A percentile compares a stretch with the other conserved stretches of the same genome.
phyloP scores from a whole-genome alignment of 2,888 invertebrate species.

The Entomobrya multifasciata region DNA sequence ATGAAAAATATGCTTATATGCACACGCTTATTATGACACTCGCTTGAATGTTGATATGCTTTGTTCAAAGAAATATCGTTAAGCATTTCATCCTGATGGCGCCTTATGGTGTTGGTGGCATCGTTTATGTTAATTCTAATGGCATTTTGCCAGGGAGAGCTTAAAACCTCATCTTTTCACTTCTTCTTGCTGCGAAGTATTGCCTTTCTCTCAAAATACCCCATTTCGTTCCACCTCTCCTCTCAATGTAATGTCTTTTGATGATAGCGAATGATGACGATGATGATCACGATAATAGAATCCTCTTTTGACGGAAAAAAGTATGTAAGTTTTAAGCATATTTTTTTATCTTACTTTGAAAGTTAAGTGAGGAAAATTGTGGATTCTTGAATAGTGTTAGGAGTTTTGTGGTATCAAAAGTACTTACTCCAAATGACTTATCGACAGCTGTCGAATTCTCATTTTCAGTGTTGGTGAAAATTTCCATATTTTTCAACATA shows the following conservation, averaged over 20 bases:
- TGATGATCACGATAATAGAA: slow-evolving; percentile 57
- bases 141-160: slow-evolving; percentile 69
- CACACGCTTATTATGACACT: neutral
- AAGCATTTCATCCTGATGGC: slow-evolving; percentile 65
- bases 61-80: slow-evolving; percentile 39
- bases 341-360: slow-evolving; percentile 36
- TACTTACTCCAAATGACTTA: slow-evolving; percentile 55
- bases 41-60: neutral
- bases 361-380: neutral
- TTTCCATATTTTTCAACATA: neutral
- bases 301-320: slow-evolving; percentile 22
- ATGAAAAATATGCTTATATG: neutral
- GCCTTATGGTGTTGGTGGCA: slow-evolving; percentile 70
- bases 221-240: slow-evolving; percentile 2
- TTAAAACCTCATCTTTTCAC: slow-evolving; percentile 68
- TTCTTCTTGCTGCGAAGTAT: neutral
- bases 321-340: slow-evolving; percentile 45
- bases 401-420: neutral
- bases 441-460: slow-evolving; percentile 68
- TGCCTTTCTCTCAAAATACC: slow-evolving; percentile 23
- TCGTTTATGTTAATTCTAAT: slow-evolving; percentile 74
- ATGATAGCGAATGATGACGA: slow-evolving; percentile 28
- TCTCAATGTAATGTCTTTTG: neutral
- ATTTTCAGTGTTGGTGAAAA: slow-evolving; percentile 6
- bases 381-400: neutral